Base-by-base conservation (phyloP, 2,888 invertebrate genomes). In the Diplazon laetatorius region DNA sequence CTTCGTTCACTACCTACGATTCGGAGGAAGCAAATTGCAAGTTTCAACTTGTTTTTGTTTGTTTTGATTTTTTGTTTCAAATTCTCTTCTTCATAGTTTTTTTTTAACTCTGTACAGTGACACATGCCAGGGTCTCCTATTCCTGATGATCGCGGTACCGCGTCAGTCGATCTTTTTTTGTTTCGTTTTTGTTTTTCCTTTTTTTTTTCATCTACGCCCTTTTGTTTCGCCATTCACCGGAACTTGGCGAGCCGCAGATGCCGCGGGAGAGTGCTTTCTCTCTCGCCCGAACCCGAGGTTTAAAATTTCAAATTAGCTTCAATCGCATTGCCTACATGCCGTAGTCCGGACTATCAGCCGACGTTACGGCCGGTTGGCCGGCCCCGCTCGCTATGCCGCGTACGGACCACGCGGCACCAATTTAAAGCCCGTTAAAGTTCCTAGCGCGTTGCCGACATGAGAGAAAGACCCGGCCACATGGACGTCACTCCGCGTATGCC, bases 241-340 rank as follows among this genome's bases (percentile, higher is more conserved):
- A 73, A 65, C 57, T n/a, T 42, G 55, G 63, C 73, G 82, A 76
- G 82, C 78, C 82, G 77, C 78, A 79, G 30, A 80, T 78, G 80
- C 79, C 65, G 70, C 46, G 35, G 60, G 52, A 71, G 35, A 70
- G 60, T 44, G 39, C 52, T 48, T 35, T 22, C 35, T 48, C 22
- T 35, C 66, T 68, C 42, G 71, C n/a, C n/a, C n/a, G n/a, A n/a
- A n/a, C n/a, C n/a, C n/a, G n/a, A n/a, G 76, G 85, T 86, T 88
- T 85, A 86, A 89, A 89, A 89, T 89, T 89, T 88, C 88, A 88
- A 89, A 89, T 89, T 88, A 89, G 89, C 87, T 89, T 87, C 87
- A 88, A 88, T 89, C 88, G 88, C 87, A 87, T 87, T 84, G 83
- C 83, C 68, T 85, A 84, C 87, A 85, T 86, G 86, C 87, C 83